Evolutionary conservation across 2,113 vertebrate genomes (phyloP).

Genomic region (Gymnogyps californianus): DNA sequence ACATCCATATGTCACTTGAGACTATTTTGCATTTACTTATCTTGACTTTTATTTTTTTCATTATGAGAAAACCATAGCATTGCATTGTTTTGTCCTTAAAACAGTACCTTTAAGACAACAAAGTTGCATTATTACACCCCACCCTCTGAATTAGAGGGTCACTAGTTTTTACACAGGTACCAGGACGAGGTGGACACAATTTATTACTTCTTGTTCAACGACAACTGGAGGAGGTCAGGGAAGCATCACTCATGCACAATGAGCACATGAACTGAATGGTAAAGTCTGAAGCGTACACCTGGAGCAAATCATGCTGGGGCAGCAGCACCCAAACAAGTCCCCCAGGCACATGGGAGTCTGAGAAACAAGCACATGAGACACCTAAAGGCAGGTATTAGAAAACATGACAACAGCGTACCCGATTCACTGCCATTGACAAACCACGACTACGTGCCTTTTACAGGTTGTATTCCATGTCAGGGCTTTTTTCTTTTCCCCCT

Average conservation of each 20-base stretch:
- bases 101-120: not conserved
- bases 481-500: not conserved
- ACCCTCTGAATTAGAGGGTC: not conserved
- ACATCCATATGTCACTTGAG: not conserved
- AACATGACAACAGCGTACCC: fast-evolving
- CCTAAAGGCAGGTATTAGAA: not conserved
- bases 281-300: not conserved
- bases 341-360: not conserved
- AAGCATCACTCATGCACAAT: not conserved
- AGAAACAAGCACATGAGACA: not conserved
- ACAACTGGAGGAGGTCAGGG: not conserved
- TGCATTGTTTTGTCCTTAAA: not conserved
- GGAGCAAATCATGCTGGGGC: not conserved
- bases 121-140: not conserved
- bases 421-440: not conserved
- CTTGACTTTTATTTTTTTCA: not conserved
- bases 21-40: not conserved
- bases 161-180: not conserved
- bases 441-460: not conserved
- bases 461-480: not conserved
- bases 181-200: not conserved
- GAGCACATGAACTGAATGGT: fast-evolving
- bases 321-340: not conserved
- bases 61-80: not conserved
- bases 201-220: not conserved